Percentiles rank a stretch among this genome's conserved stretches.
These are phyloP conservation scores for Tipula lateralis DNA, from an alignment of 2,888 invertebrate species.

Conservation along the genomic window DNA sequence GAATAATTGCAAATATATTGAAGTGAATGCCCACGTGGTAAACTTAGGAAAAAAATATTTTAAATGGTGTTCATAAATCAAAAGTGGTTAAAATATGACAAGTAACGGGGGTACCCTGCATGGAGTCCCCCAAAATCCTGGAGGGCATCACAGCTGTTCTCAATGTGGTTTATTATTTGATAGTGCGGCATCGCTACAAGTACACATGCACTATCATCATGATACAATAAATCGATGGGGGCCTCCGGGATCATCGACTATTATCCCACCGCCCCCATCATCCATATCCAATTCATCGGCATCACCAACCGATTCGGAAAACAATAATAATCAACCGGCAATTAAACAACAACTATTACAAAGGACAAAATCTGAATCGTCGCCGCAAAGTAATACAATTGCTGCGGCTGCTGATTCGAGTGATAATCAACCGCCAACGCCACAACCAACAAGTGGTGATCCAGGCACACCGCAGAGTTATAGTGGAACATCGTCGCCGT, in stretches of 20 bases:
- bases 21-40: slow-evolving; percentile 28
- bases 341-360: slow-evolving; percentile 41
- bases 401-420: slow-evolving; percentile 72
- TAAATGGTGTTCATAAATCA: slow-evolving; percentile 28
- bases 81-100: slow-evolving; percentile 34
- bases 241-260: slow-evolving; percentile 31
- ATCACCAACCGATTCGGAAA: slow-evolving; percentile 53
- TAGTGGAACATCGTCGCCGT: slow-evolving; percentile 62
- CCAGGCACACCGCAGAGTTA: slow-evolving; percentile 63
- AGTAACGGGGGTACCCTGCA: slow-evolving; percentile 35
- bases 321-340: slow-evolving; percentile 49
- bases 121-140: slow-evolving; percentile 34
- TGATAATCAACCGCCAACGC: slow-evolving; percentile 54
- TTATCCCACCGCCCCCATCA: slow-evolving; percentile 30
- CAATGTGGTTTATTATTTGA: slow-evolving; percentile 72
- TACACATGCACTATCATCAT: slow-evolving; percentile 74
- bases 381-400: slow-evolving; percentile 49
- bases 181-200: slow-evolving; percentile 69
- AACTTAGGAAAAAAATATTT: not conserved
- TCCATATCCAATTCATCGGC: slow-evolving; percentile 34
- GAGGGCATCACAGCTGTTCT: slow-evolving; percentile 62
- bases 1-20: not conserved
- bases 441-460: slow-evolving; percentile 46
- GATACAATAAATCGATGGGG: slow-evolving; percentile 52
- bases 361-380: slow-evolving; percentile 45